A percentile compares a stretch with the other conserved stretches of the same genome.
These are phyloP conservation scores for Lycocorax pyrrhopterus DNA, from an alignment of 2,113 vertebrate species.

Conservation along the genomic window DNA sequence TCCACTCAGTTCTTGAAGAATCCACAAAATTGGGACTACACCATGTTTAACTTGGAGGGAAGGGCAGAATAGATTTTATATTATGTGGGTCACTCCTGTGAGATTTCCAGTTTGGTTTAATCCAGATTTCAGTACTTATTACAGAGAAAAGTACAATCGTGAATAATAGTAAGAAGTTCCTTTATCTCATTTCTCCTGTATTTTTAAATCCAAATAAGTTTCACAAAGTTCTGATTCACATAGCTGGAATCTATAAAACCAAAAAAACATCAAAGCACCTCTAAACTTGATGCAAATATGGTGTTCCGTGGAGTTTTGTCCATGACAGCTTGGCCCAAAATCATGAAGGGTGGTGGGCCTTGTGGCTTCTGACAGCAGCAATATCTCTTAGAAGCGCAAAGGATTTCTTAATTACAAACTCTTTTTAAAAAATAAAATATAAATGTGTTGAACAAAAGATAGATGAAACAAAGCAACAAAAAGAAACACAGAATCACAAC, in stretches of 20 bases:
- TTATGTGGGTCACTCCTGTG: background rate
- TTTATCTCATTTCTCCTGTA: background rate
- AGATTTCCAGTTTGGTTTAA: background rate
- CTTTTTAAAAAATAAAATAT: background rate
- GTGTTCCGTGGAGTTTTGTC: background rate
- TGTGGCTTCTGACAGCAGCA: background rate
- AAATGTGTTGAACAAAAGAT: background rate
- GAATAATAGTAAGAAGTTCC: background rate
- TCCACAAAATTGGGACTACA: background rate
- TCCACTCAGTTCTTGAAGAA: background rate
- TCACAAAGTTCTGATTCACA: background rate
- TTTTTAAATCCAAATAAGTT: background rate
- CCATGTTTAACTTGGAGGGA: background rate
- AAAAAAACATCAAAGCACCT: background rate
- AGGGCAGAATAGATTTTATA: background rate
- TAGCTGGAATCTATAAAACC: background rate
- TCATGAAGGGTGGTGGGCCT: background rate
- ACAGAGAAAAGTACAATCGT: background rate
- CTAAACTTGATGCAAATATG: background rate
- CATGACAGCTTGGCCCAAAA: background rate
- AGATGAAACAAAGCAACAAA: background rate
- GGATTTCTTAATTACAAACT: background rate
- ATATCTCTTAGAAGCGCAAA: background rate
- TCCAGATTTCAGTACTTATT: background rate
- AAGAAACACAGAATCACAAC: background rate